phyloP scores from a whole-genome alignment of 2,113 vertebrate species.

The Zootoca vivipara region DNA sequence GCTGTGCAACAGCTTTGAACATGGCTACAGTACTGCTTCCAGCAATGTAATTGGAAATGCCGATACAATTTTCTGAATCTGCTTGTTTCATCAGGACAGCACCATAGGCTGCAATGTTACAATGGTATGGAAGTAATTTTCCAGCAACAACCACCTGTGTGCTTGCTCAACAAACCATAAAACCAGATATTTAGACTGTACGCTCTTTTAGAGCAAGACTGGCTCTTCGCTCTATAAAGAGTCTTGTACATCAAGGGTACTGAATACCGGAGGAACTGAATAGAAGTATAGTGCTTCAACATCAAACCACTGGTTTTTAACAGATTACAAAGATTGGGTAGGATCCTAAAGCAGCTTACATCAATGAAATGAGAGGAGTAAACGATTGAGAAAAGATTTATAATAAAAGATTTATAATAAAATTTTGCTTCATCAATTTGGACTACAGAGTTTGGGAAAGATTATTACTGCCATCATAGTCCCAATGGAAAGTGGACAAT shows the following conservation, averaged over 20 bases:
- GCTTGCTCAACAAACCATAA: not conserved
- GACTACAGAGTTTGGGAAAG: not conserved
- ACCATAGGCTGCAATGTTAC: not conserved
- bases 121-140: not conserved
- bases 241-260: not conserved
- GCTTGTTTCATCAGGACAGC: not conserved
- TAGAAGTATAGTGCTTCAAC: not conserved
- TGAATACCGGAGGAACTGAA: not conserved
- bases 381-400: not conserved
- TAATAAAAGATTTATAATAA: not conserved
- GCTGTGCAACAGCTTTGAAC: not conserved
- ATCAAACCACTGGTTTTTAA: not conserved
- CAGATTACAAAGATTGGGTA: not conserved
- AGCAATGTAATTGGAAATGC: not conserved
- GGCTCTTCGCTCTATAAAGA: not conserved
- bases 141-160: not conserved
- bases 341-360: not conserved
- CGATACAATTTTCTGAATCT: not conserved
- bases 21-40: not conserved
- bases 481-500: not conserved
- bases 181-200: not conserved
- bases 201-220: not conserved
- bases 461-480: not conserved
- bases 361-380: not conserved
- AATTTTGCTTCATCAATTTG: not conserved